A percentile compares a stretch with the other conserved stretches of the same genome.
Conservation (phyloP, 2,113 vertebrate genomes). For the Hemiscyllium ocellatum region DNA sequence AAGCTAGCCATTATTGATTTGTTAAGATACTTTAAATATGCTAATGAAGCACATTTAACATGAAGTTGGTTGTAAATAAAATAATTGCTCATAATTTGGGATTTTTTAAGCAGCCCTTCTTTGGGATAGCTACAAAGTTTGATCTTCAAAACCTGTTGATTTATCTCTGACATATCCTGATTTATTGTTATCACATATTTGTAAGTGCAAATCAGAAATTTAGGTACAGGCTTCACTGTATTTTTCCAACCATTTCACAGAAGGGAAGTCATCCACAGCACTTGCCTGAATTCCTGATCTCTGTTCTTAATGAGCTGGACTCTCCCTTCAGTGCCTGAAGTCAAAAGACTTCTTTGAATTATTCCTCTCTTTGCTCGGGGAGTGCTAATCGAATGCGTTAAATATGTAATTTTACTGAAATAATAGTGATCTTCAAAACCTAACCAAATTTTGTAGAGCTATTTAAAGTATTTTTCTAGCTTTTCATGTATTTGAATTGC, state of each 20-base stretch:
- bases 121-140: not conserved
- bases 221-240: not conserved
- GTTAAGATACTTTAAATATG: not conserved
- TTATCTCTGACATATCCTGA: not conserved
- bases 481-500: not conserved
- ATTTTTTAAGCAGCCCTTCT: too few species aligned
- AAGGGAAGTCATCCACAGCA: not conserved
- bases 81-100: not conserved
- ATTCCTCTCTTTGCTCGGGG: not conserved
- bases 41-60: not conserved
- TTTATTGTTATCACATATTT: not conserved
- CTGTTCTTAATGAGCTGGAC: not conserved
- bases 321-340: not conserved
- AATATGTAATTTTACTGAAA: not conserved
- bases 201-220: not conserved
- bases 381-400: not conserved
- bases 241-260: not conserved
- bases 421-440: not conserved
- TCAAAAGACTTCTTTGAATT: not conserved
- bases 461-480: not conserved
- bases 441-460: not conserved
- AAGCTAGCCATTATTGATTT: not conserved
- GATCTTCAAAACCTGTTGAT: not conserved
- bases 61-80: not conserved
- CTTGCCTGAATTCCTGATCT: not conserved